These are phyloP conservation scores for Myotis myotis DNA, from an alignment of 2,797 vertebrate genomes.

Conservation along the genomic window DNA sequence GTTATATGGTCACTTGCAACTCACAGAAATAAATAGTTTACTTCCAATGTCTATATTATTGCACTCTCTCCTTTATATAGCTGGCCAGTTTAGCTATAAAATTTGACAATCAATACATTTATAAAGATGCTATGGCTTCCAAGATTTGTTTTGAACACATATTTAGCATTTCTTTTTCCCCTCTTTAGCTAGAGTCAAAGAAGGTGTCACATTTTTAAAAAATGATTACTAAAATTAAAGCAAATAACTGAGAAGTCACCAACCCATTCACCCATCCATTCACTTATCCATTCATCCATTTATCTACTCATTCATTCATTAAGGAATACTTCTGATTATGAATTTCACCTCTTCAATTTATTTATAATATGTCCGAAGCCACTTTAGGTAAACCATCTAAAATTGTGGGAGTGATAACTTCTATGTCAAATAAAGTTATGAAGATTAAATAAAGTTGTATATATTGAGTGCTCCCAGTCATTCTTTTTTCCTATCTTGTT, in stretches of 20 bases:
- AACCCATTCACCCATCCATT: background rate
- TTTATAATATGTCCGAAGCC: background rate
- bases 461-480: background rate
- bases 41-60: conserved; percentile 53
- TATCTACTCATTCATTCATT: background rate
- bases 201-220: background rate
- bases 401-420: background rate
- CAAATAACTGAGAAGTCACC: background rate
- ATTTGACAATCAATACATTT: conserved; percentile 65
- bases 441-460: background rate
- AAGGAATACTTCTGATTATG: background rate
- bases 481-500: background rate
- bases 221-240: background rate
- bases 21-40: conserved; percentile 58
- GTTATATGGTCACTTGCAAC: conserved; percentile 61
- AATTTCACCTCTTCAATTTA: background rate
- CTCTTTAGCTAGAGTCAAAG: background rate
- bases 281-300: background rate
- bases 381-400: background rate
- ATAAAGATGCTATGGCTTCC: background rate
- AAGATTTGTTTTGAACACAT: conserved; percentile 45
- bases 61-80: background rate
- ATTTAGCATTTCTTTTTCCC: background rate
- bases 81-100: conserved; percentile 59
- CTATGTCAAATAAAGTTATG: background rate